A percentile compares a stretch with the other conserved stretches of the same genome.
These are phyloP conservation scores for Huso huso DNA, from an alignment of 2,797 vertebrate genomes.

Conservation along the genomic window DNA sequence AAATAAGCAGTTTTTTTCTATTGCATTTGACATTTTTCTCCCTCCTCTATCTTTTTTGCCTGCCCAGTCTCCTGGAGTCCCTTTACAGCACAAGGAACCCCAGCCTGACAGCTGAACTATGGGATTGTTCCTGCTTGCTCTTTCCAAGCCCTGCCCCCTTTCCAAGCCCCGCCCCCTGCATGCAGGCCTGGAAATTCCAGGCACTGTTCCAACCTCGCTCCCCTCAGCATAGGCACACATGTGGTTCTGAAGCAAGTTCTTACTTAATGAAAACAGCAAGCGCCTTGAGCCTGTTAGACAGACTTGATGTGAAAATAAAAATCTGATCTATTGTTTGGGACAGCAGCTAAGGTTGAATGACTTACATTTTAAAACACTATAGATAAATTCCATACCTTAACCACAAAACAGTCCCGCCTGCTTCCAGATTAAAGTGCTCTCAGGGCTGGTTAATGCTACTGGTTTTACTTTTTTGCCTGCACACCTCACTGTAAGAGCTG, in stretches of 20 bases:
- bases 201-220: conserved; percentile 5
- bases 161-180: conserved; percentile 52
- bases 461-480: no score
- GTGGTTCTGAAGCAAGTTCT: conserved; percentile 9
- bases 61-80: conserved; percentile 34
- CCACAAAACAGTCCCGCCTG: no score
- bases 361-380: no score
- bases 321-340: conserved; percentile 25
- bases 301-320: conserved; percentile 32
- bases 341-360: no score
- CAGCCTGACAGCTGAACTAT: conserved; percentile 28
- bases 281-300: conserved; percentile 16
- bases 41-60: neutral
- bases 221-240: conserved; percentile 3
- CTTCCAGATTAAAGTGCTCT: no score
- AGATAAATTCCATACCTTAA: no score
- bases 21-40: no score
- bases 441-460: no score
- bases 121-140: conserved; percentile 47
- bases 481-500: no score
- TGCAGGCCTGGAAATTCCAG: conserved; percentile 40
- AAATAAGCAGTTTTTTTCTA: no score
- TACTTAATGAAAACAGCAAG: conserved; percentile 10
- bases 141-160: conserved; percentile 17
- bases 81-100: conserved; percentile 30